Evolutionary conservation across 1,140 invertebrate genomes (phyloP).

Genomic region (Mylabris phalerata): DNA sequence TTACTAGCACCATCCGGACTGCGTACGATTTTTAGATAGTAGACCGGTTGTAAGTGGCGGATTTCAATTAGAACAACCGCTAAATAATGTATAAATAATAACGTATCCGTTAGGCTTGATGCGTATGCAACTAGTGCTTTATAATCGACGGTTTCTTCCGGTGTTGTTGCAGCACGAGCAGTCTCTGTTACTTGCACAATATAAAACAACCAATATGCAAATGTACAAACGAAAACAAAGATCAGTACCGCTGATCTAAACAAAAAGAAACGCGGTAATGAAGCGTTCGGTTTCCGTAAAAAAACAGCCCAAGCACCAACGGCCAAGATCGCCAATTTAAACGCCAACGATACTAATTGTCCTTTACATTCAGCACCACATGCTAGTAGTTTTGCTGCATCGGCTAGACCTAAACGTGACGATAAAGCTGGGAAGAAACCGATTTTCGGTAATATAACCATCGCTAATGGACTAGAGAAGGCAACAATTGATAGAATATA

Average conservation of each 20-base stretch:
- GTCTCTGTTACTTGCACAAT: conserved; percentile 80
- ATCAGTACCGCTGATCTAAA: conserved; percentile 82
- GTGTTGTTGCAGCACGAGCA: conserved; percentile 67
- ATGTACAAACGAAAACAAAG: conserved; percentile 85
- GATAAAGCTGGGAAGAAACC: conserved; percentile 63
- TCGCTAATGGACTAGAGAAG: conserved; percentile 86
- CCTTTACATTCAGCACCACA: conserved; percentile 80
- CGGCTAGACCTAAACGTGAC: conserved; percentile 50
- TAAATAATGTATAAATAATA: conserved; percentile 92
- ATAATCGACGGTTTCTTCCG: conserved; percentile 71
- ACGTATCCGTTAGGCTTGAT: conserved; percentile 81
- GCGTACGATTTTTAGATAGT: conserved; percentile 85
- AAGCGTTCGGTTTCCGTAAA: conserved; percentile 65
- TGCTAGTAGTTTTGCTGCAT: conserved; percentile 49
- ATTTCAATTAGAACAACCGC: conserved; percentile 90
- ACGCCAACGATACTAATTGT: conserved; percentile 81
- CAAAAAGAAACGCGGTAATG: conserved; percentile 89
- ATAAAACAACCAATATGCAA: conserved; percentile 97
- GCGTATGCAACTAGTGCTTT: conserved; percentile 84
- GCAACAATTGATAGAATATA: conserved; percentile 71
- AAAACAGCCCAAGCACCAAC: conserved; percentile 90
- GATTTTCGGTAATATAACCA: conserved; percentile 89
- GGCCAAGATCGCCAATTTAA: conserved; percentile 85
- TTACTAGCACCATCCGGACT: conserved; percentile 88
- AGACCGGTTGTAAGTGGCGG: conserved; percentile 80